phyloP scores from a whole-genome alignment of 2,888 invertebrate genomes.

The Buathra laborator region DNA sequence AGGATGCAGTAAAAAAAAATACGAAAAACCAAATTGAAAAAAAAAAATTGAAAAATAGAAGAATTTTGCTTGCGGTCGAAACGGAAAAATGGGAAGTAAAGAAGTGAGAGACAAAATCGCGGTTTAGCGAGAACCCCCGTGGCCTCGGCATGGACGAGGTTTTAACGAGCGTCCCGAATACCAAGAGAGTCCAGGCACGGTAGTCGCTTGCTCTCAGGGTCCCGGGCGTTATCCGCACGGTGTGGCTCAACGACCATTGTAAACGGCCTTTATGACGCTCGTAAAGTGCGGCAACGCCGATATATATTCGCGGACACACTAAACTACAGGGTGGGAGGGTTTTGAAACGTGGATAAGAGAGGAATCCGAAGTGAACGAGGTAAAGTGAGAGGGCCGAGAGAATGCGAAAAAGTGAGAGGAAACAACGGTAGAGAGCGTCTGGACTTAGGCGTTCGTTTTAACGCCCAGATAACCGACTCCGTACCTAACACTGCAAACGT shows the following conservation, averaged over 20 bases:
- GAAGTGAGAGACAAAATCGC: slow-evolving; percentile 60
- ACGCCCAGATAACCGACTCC: slow-evolving; percentile 41
- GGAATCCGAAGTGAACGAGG: not conserved
- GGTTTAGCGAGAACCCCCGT: slow-evolving; percentile 67
- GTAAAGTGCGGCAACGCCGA: slow-evolving; percentile 75
- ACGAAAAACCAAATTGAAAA: slow-evolving; percentile 43
- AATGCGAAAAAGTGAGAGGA: slow-evolving; percentile 7
- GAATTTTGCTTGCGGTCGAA: slow-evolving; percentile 63
- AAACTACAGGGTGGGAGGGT: slow-evolving; percentile 7
- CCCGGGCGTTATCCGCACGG: slow-evolving; percentile 70
- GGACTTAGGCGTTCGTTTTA: slow-evolving; percentile 52
- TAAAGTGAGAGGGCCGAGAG: not conserved
- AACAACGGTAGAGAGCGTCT: slow-evolving; percentile 15
- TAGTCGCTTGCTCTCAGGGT: slow-evolving; percentile 53
- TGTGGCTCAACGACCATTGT: slow-evolving; percentile 78
- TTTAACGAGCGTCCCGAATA: slow-evolving; percentile 77
- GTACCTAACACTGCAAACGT: slow-evolving; percentile 36
- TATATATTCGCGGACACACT: slow-evolving; percentile 61
- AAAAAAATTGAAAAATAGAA: slow-evolving; percentile 37
- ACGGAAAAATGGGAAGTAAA: slow-evolving; percentile 32
- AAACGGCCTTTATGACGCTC: slow-evolving; percentile 80
- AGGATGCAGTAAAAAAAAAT: slow-evolving; percentile 30
- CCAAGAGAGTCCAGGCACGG: slow-evolving; percentile 59
- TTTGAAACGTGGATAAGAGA: not conserved
- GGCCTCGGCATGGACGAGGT: slow-evolving; percentile 58